Evolutionary conservation across 1,140 invertebrate species (phyloP).

Genomic region (Cecropterus lyciades): DNA sequence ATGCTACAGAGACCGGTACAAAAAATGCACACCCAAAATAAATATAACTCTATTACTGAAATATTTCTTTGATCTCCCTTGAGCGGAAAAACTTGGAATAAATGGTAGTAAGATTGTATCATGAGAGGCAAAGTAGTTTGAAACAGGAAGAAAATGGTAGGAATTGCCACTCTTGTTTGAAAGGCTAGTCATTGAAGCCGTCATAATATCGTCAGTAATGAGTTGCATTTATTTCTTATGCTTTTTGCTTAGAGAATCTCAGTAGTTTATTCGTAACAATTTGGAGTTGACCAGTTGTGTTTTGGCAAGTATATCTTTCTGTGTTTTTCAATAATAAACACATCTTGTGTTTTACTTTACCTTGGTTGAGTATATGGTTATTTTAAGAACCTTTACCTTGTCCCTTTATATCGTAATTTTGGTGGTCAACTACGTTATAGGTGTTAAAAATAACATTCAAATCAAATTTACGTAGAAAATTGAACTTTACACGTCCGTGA

Average conservation of each 20-base stretch:
- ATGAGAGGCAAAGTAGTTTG: too few relatives aligned
- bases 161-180: background rate
- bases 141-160: background rate
- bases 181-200: constrained; percentile 6
- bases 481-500: constrained; percentile 24
- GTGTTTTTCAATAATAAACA: constrained; percentile 14
- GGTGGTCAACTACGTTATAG: constrained; percentile 16
- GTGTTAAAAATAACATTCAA: background rate
- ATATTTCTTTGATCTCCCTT: too few relatives aligned
- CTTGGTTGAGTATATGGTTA: background rate
- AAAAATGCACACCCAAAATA: too few relatives aligned
- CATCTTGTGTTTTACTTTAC: too few relatives aligned
- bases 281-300: constrained; percentile 5
- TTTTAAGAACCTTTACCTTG: constrained; percentile 9
- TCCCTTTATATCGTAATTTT: constrained; percentile 8
- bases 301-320: constrained; percentile 8
- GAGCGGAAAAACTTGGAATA: too few relatives aligned
- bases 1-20: too few relatives aligned
- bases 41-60: too few relatives aligned
- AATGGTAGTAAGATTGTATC: too few relatives aligned
- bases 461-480: constrained; percentile 2
- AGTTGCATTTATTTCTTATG: constrained; percentile 6
- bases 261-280: constrained; percentile 12
- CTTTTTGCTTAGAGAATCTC: constrained; percentile 5
- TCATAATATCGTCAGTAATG: constrained; percentile 1